Evolutionary conservation across 2,797 vertebrate species (phyloP).

Genomic region (Vespertilio murinus): DNA sequence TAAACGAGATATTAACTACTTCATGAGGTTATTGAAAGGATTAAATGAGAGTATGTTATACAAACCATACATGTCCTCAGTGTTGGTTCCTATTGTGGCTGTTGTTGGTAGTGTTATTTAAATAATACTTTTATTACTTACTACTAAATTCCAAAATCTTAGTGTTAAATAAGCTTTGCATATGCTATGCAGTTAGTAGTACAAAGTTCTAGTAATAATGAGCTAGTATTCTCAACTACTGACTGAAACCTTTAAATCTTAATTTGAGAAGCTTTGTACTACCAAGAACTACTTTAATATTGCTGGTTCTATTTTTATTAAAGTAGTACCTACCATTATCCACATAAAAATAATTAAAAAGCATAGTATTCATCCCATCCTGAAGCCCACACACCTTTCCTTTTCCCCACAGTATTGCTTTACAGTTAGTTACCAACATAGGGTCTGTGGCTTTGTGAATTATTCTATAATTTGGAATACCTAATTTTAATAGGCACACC

Average conservation of each 20-base stretch:
- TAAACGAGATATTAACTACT: background rate
- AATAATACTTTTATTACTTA: background rate
- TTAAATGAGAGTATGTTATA: background rate
- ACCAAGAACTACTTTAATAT: background rate
- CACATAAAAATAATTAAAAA: background rate
- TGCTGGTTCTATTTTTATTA: background rate
- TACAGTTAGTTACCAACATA: background rate
- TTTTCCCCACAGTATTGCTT: background rate
- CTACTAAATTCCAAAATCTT: background rate
- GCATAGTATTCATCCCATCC: background rate
- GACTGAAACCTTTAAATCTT: background rate
- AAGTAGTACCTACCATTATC: background rate
- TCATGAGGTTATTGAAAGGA: background rate
- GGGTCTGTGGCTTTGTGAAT: background rate
- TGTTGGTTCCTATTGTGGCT: background rate
- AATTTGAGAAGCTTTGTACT: background rate
- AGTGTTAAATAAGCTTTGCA: background rate
- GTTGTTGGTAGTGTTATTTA: background rate
- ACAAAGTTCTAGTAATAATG: background rate
- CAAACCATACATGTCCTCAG: background rate
- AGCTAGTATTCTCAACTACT: background rate
- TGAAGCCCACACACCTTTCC: background rate
- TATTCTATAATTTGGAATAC: background rate
- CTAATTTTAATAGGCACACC: background rate
- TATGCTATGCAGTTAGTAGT: background rate